phyloP scores from a whole-genome alignment of 2,888 invertebrate species.

The Melieria crassipennis region DNA sequence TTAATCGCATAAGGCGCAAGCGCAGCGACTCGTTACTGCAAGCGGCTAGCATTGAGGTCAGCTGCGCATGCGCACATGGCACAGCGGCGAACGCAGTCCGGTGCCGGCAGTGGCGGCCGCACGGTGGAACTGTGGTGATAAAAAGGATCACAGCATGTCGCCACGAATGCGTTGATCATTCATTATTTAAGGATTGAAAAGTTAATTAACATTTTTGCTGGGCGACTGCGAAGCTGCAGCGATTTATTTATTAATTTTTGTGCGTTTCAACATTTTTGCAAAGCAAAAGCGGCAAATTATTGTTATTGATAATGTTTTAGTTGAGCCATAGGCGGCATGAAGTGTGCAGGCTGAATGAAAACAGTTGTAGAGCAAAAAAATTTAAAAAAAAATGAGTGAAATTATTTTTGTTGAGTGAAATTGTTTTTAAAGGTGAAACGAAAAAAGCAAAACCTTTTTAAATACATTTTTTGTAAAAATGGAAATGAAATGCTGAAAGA shows the following conservation, averaged over 20 bases:
- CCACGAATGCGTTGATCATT: slow-evolving; percentile 65
- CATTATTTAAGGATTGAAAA: slow-evolving; percentile 67
- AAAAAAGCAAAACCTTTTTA: no score
- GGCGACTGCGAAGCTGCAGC: slow-evolving; percentile 12
- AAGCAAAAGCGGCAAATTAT: slow-evolving; percentile 33
- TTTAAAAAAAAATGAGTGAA: no score
- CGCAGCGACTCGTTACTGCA: slow-evolving; percentile 13
- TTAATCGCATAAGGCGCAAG: slow-evolving; percentile 38
- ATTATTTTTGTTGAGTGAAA: no score
- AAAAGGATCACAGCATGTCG: slow-evolving; percentile 65
- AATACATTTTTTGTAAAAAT: no score
- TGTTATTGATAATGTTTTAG: slow-evolving; percentile 33
- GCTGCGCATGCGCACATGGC: no score
- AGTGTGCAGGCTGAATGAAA: neutral
- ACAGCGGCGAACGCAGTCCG: slow-evolving; percentile 21
- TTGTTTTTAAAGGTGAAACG: no score
- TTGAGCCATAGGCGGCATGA: neutral
- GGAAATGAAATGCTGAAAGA: no score
- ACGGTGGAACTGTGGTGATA: slow-evolving; percentile 50
- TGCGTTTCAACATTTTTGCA: slow-evolving; percentile 16
- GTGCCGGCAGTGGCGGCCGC: neutral
- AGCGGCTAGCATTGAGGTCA: no score
- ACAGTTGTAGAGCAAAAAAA: no score
- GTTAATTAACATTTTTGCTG: slow-evolving; percentile 66
- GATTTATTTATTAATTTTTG: slow-evolving; percentile 31